Percentiles rank a stretch among this genome's conserved stretches.
phyloP scores from a whole-genome alignment of 1,140 invertebrate genomes.

The Orchesella cincta region DNA sequence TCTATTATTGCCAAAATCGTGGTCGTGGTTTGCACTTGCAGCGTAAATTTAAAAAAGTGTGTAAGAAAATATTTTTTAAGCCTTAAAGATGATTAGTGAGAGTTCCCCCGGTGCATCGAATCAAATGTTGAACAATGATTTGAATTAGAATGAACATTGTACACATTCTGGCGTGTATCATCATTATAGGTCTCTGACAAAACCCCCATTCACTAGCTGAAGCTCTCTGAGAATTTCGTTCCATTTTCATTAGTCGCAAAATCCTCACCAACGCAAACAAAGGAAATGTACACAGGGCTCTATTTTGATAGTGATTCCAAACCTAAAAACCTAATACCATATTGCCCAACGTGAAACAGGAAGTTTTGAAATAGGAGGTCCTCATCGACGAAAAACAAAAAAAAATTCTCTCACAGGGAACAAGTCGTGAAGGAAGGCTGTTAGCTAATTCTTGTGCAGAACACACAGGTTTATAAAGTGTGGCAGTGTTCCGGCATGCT shows the following conservation, averaged over 20 bases:
- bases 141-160: not conserved
- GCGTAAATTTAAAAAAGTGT: not conserved
- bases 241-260: too few relatives aligned
- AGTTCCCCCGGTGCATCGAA: not conserved
- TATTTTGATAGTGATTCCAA: not conserved
- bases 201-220: not conserved
- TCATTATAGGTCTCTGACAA: not conserved
- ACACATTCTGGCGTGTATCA: not conserved
- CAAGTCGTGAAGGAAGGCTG: too few relatives aligned
- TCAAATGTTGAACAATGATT: not conserved
- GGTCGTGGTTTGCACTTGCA: not conserved
- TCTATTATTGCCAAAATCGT: not conserved
- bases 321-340: not conserved
- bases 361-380: too few relatives aligned
- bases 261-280: too few relatives aligned
- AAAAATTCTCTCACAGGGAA: too few relatives aligned
- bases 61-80: not conserved
- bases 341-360: not conserved
- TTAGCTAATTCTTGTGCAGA: too few relatives aligned
- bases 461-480: too few relatives aligned
- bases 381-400: too few relatives aligned
- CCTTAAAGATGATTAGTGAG: not conserved
- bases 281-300: too few relatives aligned
- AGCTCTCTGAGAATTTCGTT: not conserved
- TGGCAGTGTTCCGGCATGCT: too few relatives aligned